Evolutionary conservation across 2,888 invertebrate species (phyloP).

Genomic region (Galerucella pusilla): DNA sequence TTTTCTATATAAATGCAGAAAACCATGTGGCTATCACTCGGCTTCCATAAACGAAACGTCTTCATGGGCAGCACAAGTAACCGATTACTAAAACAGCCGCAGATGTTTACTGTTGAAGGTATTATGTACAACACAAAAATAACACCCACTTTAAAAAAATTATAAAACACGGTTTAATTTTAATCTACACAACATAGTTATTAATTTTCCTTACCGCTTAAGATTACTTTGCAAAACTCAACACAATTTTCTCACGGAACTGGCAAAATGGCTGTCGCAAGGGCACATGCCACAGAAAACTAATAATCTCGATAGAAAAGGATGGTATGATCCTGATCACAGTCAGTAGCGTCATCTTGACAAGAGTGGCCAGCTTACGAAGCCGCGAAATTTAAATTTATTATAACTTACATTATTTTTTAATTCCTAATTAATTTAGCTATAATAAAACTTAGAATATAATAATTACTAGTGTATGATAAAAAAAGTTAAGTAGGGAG

Average conservation of each 20-base stretch:
- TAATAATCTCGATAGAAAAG: conserved; percentile 66
- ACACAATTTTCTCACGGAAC: conserved; percentile 74
- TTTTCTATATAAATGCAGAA: conserved; percentile 58
- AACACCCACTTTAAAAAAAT: conserved; percentile 49
- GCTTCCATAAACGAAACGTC: conserved; percentile 61
- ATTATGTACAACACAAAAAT: conserved; percentile 49
- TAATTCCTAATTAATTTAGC: not conserved
- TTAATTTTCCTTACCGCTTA: conserved; percentile 68
- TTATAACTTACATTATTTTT: not conserved
- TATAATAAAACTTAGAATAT: not conserved
- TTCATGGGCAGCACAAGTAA: conserved; percentile 59
- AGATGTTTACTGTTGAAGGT: conserved; percentile 54
- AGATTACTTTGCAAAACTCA: conserved; percentile 70
- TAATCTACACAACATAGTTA: conserved; percentile 53
- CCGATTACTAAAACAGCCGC: conserved; percentile 53
- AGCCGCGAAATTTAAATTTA: conserved; percentile 6
- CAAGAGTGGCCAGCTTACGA: conserved; percentile 22
- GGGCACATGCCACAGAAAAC: conserved; percentile 75
- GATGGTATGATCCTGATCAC: conserved; percentile 53
- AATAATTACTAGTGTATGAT: too few species aligned
- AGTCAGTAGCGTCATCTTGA: conserved; percentile 54
- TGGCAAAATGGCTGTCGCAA: conserved; percentile 77
- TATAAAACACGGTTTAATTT: conserved; percentile 49
- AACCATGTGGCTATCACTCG: conserved; percentile 68
- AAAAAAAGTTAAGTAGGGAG: too few species aligned